phyloP scores from a whole-genome alignment of 1,140 invertebrate genomes.

The Propsilocerus akamusi region DNA sequence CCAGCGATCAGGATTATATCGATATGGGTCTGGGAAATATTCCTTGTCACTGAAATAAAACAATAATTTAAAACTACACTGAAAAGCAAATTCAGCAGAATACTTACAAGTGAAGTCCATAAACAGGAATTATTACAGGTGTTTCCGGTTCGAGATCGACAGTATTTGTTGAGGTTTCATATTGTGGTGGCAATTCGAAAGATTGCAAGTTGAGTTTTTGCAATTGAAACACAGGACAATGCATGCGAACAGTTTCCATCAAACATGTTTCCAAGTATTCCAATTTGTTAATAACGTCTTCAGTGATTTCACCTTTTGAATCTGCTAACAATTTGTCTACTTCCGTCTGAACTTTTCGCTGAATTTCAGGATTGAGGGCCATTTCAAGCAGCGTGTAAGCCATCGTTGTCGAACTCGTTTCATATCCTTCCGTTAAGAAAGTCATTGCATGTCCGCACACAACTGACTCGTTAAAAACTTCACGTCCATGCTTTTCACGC shows the following conservation, averaged over 20 bases:
- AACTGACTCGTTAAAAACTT: neutral
- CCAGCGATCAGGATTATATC: neutral
- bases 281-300: conserved; percentile 20
- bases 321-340: conserved; percentile 19
- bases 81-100: no score
- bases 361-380: conserved; percentile 27
- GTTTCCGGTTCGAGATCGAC: conserved; percentile 10
- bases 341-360: conserved; percentile 28
- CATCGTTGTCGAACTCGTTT: conserved; percentile 29
- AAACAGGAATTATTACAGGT: conserved; percentile 12
- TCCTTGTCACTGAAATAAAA: neutral
- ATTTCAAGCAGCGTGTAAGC: conserved; percentile 24
- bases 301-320: conserved; percentile 18
- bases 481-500: neutral
- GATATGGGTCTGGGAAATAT: neutral
- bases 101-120: conserved; percentile 10
- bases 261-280: conserved; percentile 16
- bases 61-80: neutral
- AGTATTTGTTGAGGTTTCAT: neutral
- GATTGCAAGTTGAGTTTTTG: neutral
- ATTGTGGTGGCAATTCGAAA: neutral
- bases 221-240: neutral
- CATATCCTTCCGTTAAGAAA: conserved; percentile 26
- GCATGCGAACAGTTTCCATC: neutral
- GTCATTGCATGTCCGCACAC: neutral